Conservation (phyloP, 2,888 invertebrate genomes). For the Elaeidobius kamerunicus region DNA sequence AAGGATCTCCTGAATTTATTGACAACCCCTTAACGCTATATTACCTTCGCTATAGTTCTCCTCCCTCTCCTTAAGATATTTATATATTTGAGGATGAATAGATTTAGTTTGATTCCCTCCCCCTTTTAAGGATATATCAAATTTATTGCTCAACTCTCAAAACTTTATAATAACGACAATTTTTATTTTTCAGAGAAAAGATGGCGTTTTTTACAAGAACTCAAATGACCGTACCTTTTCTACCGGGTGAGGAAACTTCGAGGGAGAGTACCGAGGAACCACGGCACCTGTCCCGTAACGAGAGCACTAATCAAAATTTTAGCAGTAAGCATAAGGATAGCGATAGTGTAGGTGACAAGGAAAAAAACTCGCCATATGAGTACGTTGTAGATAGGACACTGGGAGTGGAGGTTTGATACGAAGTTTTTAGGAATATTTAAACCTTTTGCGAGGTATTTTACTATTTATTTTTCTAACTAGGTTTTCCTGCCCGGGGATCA, state of each 20-base stretch:
- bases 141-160: too few relatives aligned
- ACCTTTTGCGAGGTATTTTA: constrained; percentile 8
- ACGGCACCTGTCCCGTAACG: constrained; percentile 35
- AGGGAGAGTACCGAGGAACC: constrained; percentile 29
- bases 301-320: constrained; percentile 42
- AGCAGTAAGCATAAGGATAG: constrained; percentile 3
- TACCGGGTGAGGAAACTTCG: constrained; percentile 63
- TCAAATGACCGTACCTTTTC: constrained; percentile 70
- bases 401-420: constrained; percentile 76
- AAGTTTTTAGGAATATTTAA: constrained; percentile 20
- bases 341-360: constrained; percentile 34
- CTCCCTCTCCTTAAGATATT: too few relatives aligned
- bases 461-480: constrained; percentile 16
- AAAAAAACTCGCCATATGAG: constrained; percentile 61
- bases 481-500: constrained; percentile 1
- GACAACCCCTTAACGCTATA: too few relatives aligned
- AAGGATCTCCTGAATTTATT: too few relatives aligned
- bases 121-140: too few relatives aligned
- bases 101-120: too few relatives aligned
- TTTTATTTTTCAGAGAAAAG: constrained; percentile 73
- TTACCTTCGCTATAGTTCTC: too few relatives aligned
- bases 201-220: constrained; percentile 93
- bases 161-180: too few relatives aligned
- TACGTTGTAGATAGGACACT: constrained; percentile 80
- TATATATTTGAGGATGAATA: too few relatives aligned